Conservation (phyloP, 2,113 vertebrate species). For the Heterotis niloticus region DNA sequence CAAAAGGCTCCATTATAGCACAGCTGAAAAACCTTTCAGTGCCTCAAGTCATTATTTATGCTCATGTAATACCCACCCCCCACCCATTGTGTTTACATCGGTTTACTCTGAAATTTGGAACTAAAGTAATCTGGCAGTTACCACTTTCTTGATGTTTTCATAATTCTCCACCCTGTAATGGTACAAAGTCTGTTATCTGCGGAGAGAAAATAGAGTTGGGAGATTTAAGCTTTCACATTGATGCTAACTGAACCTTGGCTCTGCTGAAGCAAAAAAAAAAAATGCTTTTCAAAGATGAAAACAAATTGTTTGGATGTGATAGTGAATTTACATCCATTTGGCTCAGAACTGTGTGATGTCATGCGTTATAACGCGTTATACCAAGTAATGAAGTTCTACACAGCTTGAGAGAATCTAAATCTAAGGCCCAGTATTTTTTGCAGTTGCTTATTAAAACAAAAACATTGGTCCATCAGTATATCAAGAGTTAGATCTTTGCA, state of each 20-base stretch:
- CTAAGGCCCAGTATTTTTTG: neutral
- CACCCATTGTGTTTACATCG: neutral
- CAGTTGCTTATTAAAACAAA: neutral
- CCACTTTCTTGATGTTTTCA: neutral
- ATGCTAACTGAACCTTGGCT: neutral
- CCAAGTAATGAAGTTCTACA: neutral
- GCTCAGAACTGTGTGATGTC: neutral
- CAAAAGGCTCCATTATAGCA: neutral
- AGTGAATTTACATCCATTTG: neutral
- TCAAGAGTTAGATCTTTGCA: neutral
- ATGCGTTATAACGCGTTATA: conserved; percentile 6
- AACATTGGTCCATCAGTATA: neutral
- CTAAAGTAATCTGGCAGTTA: conserved; percentile 6
- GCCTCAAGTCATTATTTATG: neutral
- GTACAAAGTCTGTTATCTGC: neutral
- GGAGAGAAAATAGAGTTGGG: neutral
- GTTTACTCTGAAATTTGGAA: conserved; percentile 13
- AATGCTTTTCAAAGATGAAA: neutral
- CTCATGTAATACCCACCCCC: neutral
- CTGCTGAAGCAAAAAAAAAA: neutral
- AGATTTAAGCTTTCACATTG: neutral
- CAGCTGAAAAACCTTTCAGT: neutral
- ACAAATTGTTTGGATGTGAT: conserved; percentile 1
- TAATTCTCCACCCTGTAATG: neutral
- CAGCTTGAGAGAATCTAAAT: neutral